A percentile compares a stretch with the other conserved stretches of the same genome.
These are phyloP conservation scores for Crossoptilon crossoptilon DNA, from an alignment of 2,797 vertebrate genomes.

Conservation along the genomic window DNA sequence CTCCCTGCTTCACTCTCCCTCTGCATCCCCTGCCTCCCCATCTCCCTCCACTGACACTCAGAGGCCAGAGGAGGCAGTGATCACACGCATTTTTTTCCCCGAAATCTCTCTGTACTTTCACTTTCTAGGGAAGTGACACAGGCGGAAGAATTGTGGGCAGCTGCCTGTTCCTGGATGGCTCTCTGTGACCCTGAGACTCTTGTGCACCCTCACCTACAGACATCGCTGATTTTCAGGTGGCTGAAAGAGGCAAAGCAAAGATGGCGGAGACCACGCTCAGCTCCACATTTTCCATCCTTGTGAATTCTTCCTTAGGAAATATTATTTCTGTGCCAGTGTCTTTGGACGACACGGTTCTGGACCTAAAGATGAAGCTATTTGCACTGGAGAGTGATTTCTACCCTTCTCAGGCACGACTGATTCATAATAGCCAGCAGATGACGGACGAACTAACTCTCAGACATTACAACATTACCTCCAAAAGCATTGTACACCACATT, in stretches of 20 bases:
- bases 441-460: accelerated
- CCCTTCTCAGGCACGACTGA: neutral
- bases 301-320: accelerated
- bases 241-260: too few relatives aligned
- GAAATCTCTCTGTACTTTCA: too few relatives aligned
- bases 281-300: accelerated
- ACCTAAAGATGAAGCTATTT: neutral
- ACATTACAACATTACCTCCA: neutral
- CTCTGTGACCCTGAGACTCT: too few relatives aligned
- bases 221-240: too few relatives aligned
- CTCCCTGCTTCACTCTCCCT: neutral
- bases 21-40: neutral
- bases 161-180: too few relatives aligned
- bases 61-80: neutral
- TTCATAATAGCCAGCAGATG: accelerated
- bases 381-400: too few relatives aligned
- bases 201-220: too few relatives aligned
- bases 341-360: accelerated
- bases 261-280: accelerated
- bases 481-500: accelerated
- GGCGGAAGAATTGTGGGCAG: too few relatives aligned
- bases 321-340: accelerated
- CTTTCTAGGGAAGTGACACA: too few relatives aligned
- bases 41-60: neutral
- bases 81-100: neutral